Evolutionary conservation across 30 jellyfish, hydroid and myxozoan genomes (phyloP).

Genomic region (Pseudorhiza aurosa): DNA sequence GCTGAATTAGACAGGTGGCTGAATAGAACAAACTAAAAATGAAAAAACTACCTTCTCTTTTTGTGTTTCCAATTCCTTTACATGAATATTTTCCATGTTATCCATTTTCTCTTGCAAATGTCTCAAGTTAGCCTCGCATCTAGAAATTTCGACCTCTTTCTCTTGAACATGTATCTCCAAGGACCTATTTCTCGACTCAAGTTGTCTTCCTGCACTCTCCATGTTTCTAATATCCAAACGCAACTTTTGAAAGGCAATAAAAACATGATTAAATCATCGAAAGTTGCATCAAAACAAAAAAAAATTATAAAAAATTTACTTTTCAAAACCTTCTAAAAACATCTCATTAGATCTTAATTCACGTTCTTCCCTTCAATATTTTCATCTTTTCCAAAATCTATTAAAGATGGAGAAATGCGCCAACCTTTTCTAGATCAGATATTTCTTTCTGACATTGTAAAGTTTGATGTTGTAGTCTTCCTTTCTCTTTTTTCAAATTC

Average conservation of each 20-base stretch:
- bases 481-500: constrained; percentile 49
- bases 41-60: constrained; percentile 79
- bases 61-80: constrained; percentile 78
- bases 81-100: constrained; percentile 78
- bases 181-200: constrained; percentile 55
- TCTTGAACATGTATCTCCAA: constrained; percentile 67
- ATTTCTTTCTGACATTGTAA: constrained; percentile 62
- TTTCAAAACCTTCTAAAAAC: too few relatives aligned
- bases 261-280: background rate
- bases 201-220: constrained; percentile 46
- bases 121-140: constrained; percentile 68
- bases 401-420: background rate
- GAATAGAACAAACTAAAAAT: too few relatives aligned
- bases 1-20: too few relatives aligned
- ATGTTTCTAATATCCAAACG: constrained; percentile 37
- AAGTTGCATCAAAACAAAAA: background rate
- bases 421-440: constrained; percentile 69
- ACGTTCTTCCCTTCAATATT: too few relatives aligned
- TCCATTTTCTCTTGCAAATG: constrained; percentile 72
- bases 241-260: constrained; percentile 32
- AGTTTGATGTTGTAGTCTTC: constrained; percentile 59
- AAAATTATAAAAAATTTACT: too few relatives aligned
- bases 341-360: too few relatives aligned
- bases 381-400: background rate
- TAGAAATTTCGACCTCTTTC: constrained; percentile 35